phyloP scores from a whole-genome alignment of 2,113 vertebrate species.

The Pao palembangensis region DNA sequence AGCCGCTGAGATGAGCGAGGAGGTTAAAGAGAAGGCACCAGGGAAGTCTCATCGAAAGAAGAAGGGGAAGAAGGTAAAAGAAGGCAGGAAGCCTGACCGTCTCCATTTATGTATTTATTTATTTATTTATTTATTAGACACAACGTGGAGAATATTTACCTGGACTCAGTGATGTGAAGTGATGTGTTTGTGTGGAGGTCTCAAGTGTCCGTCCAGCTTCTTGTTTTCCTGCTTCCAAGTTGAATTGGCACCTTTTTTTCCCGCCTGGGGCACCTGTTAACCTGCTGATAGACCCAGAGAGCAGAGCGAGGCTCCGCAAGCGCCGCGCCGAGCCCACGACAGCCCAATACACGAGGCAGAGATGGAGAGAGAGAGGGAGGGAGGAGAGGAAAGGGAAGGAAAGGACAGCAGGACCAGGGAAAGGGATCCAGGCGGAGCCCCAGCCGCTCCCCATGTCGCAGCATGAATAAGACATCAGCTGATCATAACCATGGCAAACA shows the following conservation, averaged over 20 bases:
- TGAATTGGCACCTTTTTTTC: neutral
- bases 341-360: no score
- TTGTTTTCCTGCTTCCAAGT: no score
- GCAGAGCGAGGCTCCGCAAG: no score
- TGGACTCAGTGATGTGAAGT: neutral
- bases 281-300: neutral
- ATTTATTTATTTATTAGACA: no score
- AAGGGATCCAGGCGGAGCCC: neutral
- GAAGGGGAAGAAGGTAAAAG: constrained; percentile 74
- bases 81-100: neutral
- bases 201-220: neutral
- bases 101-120: no score
- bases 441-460: neutral
- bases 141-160: no score
- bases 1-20: constrained; percentile 53
- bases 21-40: constrained; percentile 65
- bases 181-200: neutral
- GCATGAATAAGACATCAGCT: neutral
- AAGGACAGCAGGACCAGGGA: neutral
- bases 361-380: no score
- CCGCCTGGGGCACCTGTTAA: neutral
- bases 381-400: no score
- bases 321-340: no score
- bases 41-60: constrained; percentile 71
- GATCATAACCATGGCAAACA: no score